Percentiles rank a stretch among this genome's conserved stretches.
Evolutionary conservation across 2,888 invertebrate genomes (phyloP).

Genomic region (Melinopterus prodromus): DNA sequence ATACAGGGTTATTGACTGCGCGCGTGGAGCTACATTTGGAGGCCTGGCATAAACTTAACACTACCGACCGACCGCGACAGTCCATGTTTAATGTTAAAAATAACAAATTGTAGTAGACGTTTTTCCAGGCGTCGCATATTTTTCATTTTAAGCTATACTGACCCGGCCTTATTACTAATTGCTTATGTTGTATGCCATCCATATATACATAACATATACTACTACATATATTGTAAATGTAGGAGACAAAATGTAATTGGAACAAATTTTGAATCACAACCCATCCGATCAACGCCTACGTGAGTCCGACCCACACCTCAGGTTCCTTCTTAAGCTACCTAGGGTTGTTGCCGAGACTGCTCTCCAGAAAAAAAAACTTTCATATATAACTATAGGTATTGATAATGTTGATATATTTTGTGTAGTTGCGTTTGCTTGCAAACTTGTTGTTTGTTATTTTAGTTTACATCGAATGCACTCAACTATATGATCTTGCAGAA

Average conservation of each 20-base stretch:
- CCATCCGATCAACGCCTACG: conserved; percentile 44
- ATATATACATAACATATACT: conserved; percentile 44
- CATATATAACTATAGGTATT: conserved; percentile 40
- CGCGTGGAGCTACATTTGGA: conserved; percentile 30
- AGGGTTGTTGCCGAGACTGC: conserved; percentile 46
- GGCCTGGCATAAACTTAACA: conserved; percentile 28
- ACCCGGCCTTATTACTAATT: conserved; percentile 52
- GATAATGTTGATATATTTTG: conserved; percentile 54
- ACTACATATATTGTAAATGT: conserved; percentile 37
- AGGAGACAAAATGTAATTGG: conserved; percentile 37
- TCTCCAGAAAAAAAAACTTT: conserved; percentile 42
- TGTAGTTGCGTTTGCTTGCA: conserved; percentile 61
- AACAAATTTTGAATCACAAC: conserved; percentile 40
- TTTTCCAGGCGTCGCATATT: conserved; percentile 7
- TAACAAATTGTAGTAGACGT: conserved; percentile 9
- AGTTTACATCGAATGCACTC: conserved; percentile 61
- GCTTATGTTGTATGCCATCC: conserved; percentile 61
- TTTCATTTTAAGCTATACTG: conserved; percentile 42
- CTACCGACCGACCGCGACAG: conserved; percentile 18
- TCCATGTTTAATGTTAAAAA: conserved; percentile 36
- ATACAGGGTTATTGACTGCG: conserved; percentile 30
- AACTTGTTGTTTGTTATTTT: conserved; percentile 57
- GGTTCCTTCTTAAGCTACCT: conserved; percentile 41
- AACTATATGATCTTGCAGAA: conserved; percentile 49
- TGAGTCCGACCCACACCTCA: conserved; percentile 37